Conservation (phyloP, 2,113 vertebrate species). For the Tricholaema leucomelas region DNA sequence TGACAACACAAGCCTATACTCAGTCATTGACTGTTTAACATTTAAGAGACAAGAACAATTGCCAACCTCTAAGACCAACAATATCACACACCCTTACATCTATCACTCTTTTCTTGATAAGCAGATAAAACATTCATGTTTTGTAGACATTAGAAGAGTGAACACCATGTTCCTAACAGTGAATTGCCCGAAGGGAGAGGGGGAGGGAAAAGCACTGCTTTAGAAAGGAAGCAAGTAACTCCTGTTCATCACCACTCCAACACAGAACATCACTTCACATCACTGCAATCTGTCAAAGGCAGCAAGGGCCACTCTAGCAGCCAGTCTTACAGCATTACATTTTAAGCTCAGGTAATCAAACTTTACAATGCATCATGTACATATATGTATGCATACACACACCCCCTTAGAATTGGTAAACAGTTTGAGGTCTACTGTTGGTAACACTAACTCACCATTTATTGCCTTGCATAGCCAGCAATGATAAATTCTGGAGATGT, state of each 20-base stretch:
- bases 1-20: not conserved
- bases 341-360: not conserved
- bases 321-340: not conserved
- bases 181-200: not conserved
- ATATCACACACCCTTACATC: not conserved
- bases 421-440: not conserved
- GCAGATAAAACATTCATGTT: not conserved
- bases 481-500: not conserved
- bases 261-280: not conserved
- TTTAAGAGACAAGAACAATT: not conserved
- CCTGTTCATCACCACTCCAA: not conserved
- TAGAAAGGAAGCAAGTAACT: not conserved
- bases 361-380: not conserved
- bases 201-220: not conserved
- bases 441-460: constrained; percentile 32
- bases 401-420: not conserved
- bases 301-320: not conserved
- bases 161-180: not conserved
- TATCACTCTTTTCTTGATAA: not conserved
- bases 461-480: not conserved
- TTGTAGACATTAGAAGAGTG: not conserved
- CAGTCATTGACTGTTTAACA: not conserved
- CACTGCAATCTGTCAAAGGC: not conserved
- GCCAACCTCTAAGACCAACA: not conserved
- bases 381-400: not conserved